phyloP scores from a whole-genome alignment of 2,888 invertebrate species.

The Limenitis camilla region DNA sequence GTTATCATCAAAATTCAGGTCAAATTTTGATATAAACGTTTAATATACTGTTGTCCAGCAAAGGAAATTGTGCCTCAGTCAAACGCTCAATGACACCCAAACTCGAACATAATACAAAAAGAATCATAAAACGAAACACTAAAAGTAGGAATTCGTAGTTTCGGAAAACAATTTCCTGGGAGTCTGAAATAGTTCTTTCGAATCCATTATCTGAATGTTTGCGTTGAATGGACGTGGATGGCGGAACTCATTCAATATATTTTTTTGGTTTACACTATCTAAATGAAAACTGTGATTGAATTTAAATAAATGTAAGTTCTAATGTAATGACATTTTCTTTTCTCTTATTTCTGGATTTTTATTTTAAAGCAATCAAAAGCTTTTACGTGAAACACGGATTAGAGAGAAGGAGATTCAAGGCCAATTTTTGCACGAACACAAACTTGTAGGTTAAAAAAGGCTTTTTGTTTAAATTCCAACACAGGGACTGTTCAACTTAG shows the following conservation, averaged over 20 bases:
- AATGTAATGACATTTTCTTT: neutral
- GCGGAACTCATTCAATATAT: constrained; percentile 4
- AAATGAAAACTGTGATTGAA: constrained; percentile 5
- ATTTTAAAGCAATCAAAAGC: too few species aligned
- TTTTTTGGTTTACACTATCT: constrained; percentile 7
- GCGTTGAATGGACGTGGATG: constrained; percentile 8
- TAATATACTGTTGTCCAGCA: neutral
- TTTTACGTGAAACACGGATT: too few species aligned
- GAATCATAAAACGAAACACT: neutral
- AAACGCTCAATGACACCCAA: neutral
- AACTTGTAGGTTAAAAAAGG: too few species aligned
- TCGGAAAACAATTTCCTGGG: constrained; percentile 19
- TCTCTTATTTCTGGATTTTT: too few species aligned
- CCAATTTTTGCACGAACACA: too few species aligned
- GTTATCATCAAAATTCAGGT: too few species aligned
- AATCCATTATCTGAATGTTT: constrained; percentile 18
- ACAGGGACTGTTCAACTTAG: too few species aligned
- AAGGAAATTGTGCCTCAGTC: constrained; percentile 1
- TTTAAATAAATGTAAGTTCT: neutral
- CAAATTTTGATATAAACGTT: too few species aligned
- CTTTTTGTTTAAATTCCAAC: too few species aligned
- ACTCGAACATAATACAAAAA: constrained; percentile 3
- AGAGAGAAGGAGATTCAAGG: too few species aligned
- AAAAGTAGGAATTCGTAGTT: constrained; percentile 6
- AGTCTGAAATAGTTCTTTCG: constrained; percentile 17